Conservation (phyloP, 2,888 invertebrate genomes). For the Lathronympha strigana region DNA sequence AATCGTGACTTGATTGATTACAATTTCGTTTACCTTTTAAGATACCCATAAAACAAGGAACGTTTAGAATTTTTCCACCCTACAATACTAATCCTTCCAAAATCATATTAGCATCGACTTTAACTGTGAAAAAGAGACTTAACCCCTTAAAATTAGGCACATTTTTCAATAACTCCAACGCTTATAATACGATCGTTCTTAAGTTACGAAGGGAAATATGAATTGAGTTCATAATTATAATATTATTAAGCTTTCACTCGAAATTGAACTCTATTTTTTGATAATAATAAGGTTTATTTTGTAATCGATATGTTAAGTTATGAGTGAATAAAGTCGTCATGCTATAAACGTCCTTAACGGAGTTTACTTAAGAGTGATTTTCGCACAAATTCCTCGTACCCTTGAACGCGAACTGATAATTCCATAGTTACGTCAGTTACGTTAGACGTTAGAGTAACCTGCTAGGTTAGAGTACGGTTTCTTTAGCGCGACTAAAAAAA, state of each 20-base stretch:
- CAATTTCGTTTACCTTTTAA: not conserved
- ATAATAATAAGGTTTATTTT: too few species aligned
- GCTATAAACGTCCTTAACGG: too few species aligned
- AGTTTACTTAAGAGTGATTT: not conserved
- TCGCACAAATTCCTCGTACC: not conserved
- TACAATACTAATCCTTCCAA: not conserved
- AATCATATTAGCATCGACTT: not conserved
- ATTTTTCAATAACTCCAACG: not conserved
- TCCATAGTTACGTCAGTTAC: slow-evolving; percentile 11
- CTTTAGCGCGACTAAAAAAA: slow-evolving; percentile 6
- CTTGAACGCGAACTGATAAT: slow-evolving; percentile 7
- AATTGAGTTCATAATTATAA: not conserved
- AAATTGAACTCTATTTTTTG: not conserved
- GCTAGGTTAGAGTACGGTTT: slow-evolving; percentile 12
- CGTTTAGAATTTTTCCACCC: not conserved
- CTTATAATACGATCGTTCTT: not conserved
- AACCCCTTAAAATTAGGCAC: not conserved
- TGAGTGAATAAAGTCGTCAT: too few species aligned
- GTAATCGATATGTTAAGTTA: too few species aligned
- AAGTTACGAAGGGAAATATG: not conserved
- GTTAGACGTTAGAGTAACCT: too few species aligned
- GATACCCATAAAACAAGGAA: too few species aligned
- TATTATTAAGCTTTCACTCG: not conserved
- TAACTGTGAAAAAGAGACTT: not conserved
- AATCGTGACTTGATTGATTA: not conserved